A percentile compares a stretch with the other conserved stretches of the same genome.
Conservation (phyloP, 2,888 invertebrate species). For the Drosophila subsilvestris region DNA sequence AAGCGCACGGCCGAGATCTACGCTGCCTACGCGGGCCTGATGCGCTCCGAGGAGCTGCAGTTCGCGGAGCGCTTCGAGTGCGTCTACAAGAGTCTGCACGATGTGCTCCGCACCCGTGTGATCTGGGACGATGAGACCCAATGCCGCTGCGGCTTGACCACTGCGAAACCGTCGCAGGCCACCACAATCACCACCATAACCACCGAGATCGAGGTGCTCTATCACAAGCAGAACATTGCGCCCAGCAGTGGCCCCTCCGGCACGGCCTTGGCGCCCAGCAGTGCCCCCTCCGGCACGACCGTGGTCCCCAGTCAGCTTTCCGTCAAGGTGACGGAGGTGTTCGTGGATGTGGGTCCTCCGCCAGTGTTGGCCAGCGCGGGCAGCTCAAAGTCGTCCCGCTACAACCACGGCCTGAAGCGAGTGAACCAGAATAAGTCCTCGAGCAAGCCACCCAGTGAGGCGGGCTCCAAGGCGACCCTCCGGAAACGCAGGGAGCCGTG, state of each 20-base stretch:
- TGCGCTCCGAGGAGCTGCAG: constrained; percentile 64
- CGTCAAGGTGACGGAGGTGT: constrained; percentile 1
- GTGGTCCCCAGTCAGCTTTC: background rate
- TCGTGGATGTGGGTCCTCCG: background rate
- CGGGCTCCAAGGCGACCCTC: background rate
- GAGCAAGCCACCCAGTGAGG: background rate
- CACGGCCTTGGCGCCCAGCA: constrained; percentile 4
- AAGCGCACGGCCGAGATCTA: constrained; percentile 71
- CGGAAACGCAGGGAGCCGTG: constrained; percentile 23
- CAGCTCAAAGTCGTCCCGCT: background rate
- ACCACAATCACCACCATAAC: background rate
- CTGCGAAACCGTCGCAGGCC: accelerated
- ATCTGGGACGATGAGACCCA: constrained; percentile 32
- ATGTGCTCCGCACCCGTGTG: constrained; percentile 55
- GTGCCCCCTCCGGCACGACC: constrained; percentile 13
- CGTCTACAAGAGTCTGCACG: constrained; percentile 64
- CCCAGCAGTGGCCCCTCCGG: constrained; percentile 32
- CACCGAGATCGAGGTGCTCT: constrained; percentile 45
- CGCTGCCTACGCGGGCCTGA: constrained; percentile 67
- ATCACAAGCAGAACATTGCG: background rate
- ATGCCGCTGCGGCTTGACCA: constrained; percentile 29
- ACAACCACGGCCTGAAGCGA: constrained; percentile 9
- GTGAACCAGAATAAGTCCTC: background rate
- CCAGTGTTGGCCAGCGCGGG: background rate
- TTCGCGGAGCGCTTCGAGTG: constrained; percentile 67